Evolutionary conservation across 1,140 invertebrate genomes (phyloP), one percentile per base, ranked within the genome.

Genomic region (Nylanderia fulva): DNA sequence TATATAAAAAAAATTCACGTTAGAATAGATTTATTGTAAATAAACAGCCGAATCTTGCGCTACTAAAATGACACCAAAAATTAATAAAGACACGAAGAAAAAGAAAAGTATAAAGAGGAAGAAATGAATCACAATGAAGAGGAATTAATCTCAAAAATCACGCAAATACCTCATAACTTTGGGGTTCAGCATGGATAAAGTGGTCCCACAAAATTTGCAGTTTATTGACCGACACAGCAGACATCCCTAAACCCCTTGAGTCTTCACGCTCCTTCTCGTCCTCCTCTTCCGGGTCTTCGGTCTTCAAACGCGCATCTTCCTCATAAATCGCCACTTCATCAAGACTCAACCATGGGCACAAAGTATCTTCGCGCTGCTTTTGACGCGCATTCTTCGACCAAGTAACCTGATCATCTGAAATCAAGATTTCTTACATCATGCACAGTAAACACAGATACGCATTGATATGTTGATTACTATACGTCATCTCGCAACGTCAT

Each of bases 171-270:
- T 96, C 95, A 90, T 96, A 95, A 92, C 95, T 95, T n/a, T 95
- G 95, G 36, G 95, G 95, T 90, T 96, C 95, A 1, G 96, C 95
- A 58, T 95, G 95, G 90, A 96, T 96, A 90, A 96, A 96, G 80
- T 95, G 91, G 71, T 96, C 95, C 96, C 96, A 96, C 61, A 95
- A 95, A 75, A 92, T 48, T 71, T 93, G 93, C 2, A 95, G 85
- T 61, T 92, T 95, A 82, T 90, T 91, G 15, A 36, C 61, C 3
- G 82, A 90, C 21, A 42, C 64, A 39, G 86, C 77, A 86, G 90
- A 90, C 89, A 90, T 90, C 33, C 85, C 89, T 85, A 64, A 27
- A 66, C 27, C 7, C 24, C 54, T 60, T 48, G 4, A 15, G 29
- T 90, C 88, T 8, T 89, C 85, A 45, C 75, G 52, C 48, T 76